These are phyloP conservation scores for Pseudomyrmex sp. DNA, from an alignment of 1,140 invertebrate genomes.

Conservation along the genomic window DNA sequence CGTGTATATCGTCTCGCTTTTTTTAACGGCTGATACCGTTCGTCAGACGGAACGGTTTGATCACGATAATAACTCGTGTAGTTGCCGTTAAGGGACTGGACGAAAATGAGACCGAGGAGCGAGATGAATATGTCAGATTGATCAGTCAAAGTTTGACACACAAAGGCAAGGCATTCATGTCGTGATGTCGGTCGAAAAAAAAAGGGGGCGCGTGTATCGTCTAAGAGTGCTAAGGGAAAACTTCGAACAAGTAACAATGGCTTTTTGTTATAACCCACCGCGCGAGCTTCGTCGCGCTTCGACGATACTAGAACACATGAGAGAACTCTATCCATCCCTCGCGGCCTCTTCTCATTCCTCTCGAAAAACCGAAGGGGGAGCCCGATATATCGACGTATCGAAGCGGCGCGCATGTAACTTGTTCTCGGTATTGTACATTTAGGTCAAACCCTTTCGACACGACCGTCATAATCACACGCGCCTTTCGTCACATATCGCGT, in stretches of 20 bases:
- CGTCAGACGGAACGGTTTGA: background rate
- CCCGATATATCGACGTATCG: slow-evolving; percentile 65
- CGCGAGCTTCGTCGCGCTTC: slow-evolving; percentile 18
- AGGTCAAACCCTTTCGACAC: slow-evolving; percentile 64
- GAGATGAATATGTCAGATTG: slow-evolving; percentile 36
- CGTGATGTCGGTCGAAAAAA: slow-evolving; percentile 38
- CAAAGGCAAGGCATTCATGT: slow-evolving; percentile 61
- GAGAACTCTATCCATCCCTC: slow-evolving; percentile 67
- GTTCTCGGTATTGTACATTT: slow-evolving; percentile 65
- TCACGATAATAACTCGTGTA: background rate
- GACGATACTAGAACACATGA: slow-evolving; percentile 64
- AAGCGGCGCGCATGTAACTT: slow-evolving; percentile 49
- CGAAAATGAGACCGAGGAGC: slow-evolving; percentile 2
- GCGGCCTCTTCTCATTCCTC: slow-evolving; percentile 55
- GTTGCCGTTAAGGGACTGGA: background rate
- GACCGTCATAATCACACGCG: slow-evolving; percentile 40
- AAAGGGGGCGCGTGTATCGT: slow-evolving; percentile 11
- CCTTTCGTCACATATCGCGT: background rate
- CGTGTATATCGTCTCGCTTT: background rate
- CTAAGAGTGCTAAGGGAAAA: slow-evolving; percentile 66
- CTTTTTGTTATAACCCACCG: slow-evolving; percentile 73
- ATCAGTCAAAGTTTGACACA: slow-evolving; percentile 63
- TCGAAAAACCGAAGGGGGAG: slow-evolving; percentile 30
- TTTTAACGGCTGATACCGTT: background rate
- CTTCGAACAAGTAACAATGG: slow-evolving; percentile 76